Base-by-base conservation (phyloP, 2,113 vertebrate species). In the Brevimyrus niger region DNA sequence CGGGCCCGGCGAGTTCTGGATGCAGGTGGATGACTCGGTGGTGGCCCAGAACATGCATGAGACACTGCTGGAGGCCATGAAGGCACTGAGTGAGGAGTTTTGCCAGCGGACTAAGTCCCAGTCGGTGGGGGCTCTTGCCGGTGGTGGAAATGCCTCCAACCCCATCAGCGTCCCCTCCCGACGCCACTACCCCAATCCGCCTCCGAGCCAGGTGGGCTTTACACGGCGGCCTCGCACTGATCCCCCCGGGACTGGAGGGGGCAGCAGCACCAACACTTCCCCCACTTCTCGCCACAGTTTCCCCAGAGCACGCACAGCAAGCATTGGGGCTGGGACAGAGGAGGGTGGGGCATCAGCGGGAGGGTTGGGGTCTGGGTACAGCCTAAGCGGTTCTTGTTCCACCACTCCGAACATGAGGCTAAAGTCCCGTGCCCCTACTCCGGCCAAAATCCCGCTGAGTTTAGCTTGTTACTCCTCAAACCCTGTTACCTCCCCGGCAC, bases 21-120 rank as follows among this genome's bases (percentile, higher is more conserved):
- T 97, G 96, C 96, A 97, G 92, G 96, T 96, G n/a, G 96, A 96
- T 0, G 96, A 97, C 89, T 94, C 95, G 0, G 95, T 96, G 51
- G 96, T 97, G 87, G 96, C 96, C 17, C 96, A 96, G 94, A 96
- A 96, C 94, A 97, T 97, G 94, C 97, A 97, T 0, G 95, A 97
- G 93, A 97, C 96, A 10, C 93, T 97, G 50, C 93, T 97, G 90
- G 96, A 97, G 87, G 95, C 97, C 91, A 97, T 97, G 96, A 97
- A 97, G 91, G 94, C 94, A 5, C 91, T 97, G 2, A 97, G 96
- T 10, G 96, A 97, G 89, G 96, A 97, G 92, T 96, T 97, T 80
- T 95, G 97, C 21, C 95, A 96, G 76, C 94, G 96, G 35, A 96
- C 95, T 91, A 97, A 96, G 90, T 95, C 96, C 87, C 96, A 97